Percentiles rank a stretch among this genome's conserved stretches.
phyloP scores from a whole-genome alignment of 1,140 invertebrate species.

The Globodera ellingtonae region DNA sequence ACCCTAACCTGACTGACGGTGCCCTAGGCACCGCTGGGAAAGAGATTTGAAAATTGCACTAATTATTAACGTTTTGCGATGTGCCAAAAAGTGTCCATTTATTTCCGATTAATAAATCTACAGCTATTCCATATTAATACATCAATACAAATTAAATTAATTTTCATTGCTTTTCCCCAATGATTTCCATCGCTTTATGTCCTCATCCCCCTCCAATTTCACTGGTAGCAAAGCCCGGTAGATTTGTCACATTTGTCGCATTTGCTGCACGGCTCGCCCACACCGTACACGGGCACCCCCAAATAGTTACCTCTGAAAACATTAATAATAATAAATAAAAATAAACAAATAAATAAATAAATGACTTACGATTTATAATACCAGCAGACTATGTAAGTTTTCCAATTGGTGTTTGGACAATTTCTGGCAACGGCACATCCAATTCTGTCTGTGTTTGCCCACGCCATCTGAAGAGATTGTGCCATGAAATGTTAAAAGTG shows the following conservation, averaged over 20 bases:
- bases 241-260: not conserved
- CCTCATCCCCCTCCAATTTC: not conserved
- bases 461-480: not conserved
- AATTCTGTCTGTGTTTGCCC: not conserved
- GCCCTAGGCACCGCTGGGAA: too few species aligned
- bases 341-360: not conserved
- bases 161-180: too few species aligned
- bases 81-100: too few species aligned
- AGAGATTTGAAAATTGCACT: too few species aligned
- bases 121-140: too few species aligned
- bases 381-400: slow-evolving; percentile 17
- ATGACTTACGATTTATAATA: not conserved
- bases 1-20: too few species aligned
- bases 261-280: not conserved
- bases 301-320: not conserved
- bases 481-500: too few species aligned
- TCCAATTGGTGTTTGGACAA: slow-evolving; percentile 16
- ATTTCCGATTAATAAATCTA: too few species aligned
- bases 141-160: too few species aligned
- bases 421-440: slow-evolving; percentile 6
- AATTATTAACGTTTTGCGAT: too few species aligned
- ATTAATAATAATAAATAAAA: not conserved
- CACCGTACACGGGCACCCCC: not conserved
- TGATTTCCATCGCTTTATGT: too few species aligned
- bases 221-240: not conserved